Conservation (phyloP, 2,888 invertebrate genomes). For the Petrophora chlorosata region DNA sequence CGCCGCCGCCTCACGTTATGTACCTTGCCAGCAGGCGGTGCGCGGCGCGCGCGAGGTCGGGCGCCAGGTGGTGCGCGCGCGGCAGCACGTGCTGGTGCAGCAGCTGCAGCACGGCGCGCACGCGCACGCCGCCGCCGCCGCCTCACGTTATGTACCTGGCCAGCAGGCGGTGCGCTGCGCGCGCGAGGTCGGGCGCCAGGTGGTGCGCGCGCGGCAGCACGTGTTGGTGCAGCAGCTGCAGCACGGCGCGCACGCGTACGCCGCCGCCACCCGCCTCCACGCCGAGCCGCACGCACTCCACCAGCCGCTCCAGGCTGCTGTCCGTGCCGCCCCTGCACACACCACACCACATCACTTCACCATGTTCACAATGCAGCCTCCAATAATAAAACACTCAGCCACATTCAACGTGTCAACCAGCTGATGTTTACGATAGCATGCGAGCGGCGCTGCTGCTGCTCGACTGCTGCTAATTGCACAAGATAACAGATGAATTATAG, state of each 20-base stretch:
- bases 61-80: constrained; percentile 53
- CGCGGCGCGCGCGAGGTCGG: constrained; percentile 68
- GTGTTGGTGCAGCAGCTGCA: constrained; percentile 68
- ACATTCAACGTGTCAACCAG: too few species aligned
- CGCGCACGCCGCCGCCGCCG: too few species aligned
- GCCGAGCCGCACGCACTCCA: constrained; percentile 77
- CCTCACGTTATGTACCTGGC: constrained; percentile 31
- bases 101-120: too few species aligned
- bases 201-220: constrained; percentile 57
- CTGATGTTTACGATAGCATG: too few species aligned
- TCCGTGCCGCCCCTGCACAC: constrained; percentile 77
- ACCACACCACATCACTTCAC: background rate
- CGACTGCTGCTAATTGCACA: too few species aligned
- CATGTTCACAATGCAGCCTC: background rate
- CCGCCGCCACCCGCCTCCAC: constrained; percentile 77
- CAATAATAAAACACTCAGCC: too few species aligned
- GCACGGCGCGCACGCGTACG: constrained; percentile 69
- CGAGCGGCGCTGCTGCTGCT: too few species aligned
- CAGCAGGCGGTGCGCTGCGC: constrained; percentile 70
- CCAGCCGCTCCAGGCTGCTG: constrained; percentile 77
- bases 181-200: constrained; percentile 60
- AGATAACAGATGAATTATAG: too few species aligned
- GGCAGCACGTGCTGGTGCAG: too few species aligned
- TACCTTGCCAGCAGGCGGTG: constrained; percentile 59
- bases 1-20: too few species aligned